Evolutionary conservation across 2,888 invertebrate genomes (phyloP).

Genomic region (Ophraella communa): DNA sequence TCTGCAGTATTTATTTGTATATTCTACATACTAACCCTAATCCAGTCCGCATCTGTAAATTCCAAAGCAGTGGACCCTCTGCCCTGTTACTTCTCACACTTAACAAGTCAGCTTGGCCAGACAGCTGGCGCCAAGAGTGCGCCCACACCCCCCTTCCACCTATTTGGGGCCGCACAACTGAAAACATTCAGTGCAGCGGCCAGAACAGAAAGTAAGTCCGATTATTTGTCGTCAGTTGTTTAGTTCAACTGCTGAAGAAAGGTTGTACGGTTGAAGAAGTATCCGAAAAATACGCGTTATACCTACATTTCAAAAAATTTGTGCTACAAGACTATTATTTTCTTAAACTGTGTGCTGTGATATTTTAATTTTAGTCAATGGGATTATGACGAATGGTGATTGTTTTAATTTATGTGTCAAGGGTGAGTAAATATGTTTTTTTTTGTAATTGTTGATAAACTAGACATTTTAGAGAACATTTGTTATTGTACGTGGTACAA

Average conservation of each 20-base stretch:
- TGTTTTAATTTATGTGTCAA: constrained; percentile 27
- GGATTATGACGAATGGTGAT: constrained; percentile 40
- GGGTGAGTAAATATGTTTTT: constrained; percentile 25
- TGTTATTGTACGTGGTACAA: too few relatives aligned
- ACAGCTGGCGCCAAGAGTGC: constrained; percentile 62
- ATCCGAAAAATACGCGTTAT: constrained; percentile 1
- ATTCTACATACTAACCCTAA: background rate
- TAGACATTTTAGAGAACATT: too few relatives aligned
- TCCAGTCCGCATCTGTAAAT: constrained; percentile 41
- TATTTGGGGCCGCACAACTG: constrained; percentile 43
- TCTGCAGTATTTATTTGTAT: background rate
- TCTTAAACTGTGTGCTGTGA: constrained; percentile 24
- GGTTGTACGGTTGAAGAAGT: too few relatives aligned
- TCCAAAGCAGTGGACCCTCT: constrained; percentile 60
- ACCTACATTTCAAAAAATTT: background rate
- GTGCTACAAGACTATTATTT: constrained; percentile 2
- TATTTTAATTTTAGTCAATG: constrained; percentile 29
- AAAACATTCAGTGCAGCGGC: constrained; percentile 51
- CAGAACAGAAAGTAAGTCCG: constrained; percentile 12
- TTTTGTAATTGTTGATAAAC: background rate
- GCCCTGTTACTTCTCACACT: constrained; percentile 63
- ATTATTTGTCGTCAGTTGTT: constrained; percentile 2
- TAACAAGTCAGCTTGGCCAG: constrained; percentile 53
- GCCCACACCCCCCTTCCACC: constrained; percentile 61
- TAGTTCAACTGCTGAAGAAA: background rate